These are phyloP conservation scores for Hippocampus barbouri DNA, from an alignment of 2,113 vertebrate species.

Conservation along the genomic window DNA sequence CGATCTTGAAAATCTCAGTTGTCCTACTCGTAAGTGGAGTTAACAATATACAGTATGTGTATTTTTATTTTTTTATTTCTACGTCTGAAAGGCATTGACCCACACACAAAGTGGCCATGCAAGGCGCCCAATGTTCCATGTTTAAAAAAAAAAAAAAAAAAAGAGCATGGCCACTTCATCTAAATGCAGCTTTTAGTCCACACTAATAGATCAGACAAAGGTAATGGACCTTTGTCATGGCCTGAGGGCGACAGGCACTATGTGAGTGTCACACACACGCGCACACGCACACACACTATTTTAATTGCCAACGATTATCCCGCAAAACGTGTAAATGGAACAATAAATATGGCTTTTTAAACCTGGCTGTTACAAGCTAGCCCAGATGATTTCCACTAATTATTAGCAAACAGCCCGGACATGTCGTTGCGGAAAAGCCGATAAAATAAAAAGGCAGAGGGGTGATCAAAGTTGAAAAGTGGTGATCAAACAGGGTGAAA, in stretches of 20 bases:
- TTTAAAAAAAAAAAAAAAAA: not conserved
- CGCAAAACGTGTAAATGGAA: slow-evolving; percentile 98
- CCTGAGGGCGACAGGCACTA: slow-evolving; percentile 87
- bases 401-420: slow-evolving; percentile 90
- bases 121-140: slow-evolving; percentile 58
- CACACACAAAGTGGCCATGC: slow-evolving; percentile 58
- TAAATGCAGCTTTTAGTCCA: slow-evolving; percentile 96
- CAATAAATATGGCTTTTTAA: slow-evolving; percentile 91
- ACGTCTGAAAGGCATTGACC: slow-evolving; percentile 64
- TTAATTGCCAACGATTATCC: slow-evolving; percentile 99
- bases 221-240: slow-evolving; percentile 98
- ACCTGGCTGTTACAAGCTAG: slow-evolving; percentile 92
- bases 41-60: too few relatives aligned
- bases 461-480: slow-evolving; percentile 46
- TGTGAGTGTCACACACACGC: slow-evolving; percentile 12
- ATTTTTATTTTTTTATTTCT: not conserved
- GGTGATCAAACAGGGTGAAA: slow-evolving; percentile 27
- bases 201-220: slow-evolving; percentile 97
- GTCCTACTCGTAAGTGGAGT: too few relatives aligned
- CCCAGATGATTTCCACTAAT: slow-evolving; percentile 95
- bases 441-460: slow-evolving; percentile 79
- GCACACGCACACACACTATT: slow-evolving; percentile 52
- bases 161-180: slow-evolving; percentile 81
- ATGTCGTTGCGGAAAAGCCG: slow-evolving; percentile 89
- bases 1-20: too few relatives aligned